Evolutionary conservation across 2,888 invertebrate genomes (phyloP).

Genomic region (Masnerella sp.): DNA sequence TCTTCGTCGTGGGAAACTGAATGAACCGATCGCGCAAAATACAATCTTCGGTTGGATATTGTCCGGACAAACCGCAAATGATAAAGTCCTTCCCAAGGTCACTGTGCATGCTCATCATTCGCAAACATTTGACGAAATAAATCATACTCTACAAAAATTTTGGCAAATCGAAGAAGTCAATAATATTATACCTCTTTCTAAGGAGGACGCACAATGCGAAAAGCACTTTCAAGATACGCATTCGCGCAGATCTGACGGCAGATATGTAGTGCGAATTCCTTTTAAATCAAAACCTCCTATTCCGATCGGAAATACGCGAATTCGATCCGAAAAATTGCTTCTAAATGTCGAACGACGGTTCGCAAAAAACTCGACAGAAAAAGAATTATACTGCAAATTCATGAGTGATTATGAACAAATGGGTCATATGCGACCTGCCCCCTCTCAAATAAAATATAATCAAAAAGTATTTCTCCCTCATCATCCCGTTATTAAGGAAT

Average conservation of each 20-base stretch:
- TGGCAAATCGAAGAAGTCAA: not conserved
- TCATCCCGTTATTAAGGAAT: conserved; percentile 3
- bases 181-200: not conserved
- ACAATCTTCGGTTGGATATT: not conserved
- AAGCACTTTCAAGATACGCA: not conserved
- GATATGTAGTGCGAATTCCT: not conserved
- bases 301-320: not conserved
- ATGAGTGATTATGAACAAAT: conserved; percentile 2
- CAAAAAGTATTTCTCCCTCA: conserved; percentile 6
- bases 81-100: not conserved
- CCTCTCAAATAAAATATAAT: not conserved
- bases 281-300: not conserved
- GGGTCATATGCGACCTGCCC: conserved; percentile 10
- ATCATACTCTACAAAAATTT: not conserved
- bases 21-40: not conserved
- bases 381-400: not conserved
- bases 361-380: not conserved
- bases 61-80: not conserved
- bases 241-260: not conserved
- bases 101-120: not conserved
- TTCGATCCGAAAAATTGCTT: conserved; percentile 4
- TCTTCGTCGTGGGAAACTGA: not conserved
- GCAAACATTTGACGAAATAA: not conserved
- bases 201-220: not conserved
- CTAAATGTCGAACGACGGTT: conserved; percentile 3